Evolutionary conservation across 2,888 invertebrate species (phyloP), one percentile per base, ranked within the genome.

Genomic region (Amphipoea lucens): DNA sequence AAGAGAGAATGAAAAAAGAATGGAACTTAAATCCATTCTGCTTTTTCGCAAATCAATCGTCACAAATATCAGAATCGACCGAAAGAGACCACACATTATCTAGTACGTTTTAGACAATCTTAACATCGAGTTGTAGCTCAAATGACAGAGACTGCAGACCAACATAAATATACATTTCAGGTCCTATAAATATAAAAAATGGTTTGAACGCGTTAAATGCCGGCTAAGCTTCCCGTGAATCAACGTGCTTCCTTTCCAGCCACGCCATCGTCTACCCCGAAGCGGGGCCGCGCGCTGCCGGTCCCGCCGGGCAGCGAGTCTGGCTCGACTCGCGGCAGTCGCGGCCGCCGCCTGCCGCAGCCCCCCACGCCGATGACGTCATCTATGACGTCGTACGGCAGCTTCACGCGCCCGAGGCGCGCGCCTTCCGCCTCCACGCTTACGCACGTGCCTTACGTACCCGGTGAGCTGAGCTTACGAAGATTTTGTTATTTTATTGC

Each of bases 211-310:
- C 36, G 11, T 2, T 40, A n/a, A 40, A 63, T 6, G 57, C 63
- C 60, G 36, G 48, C 57, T 40, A 14, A 63, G 80, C 75, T 76
- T 71, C n/a, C 14, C 40, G 63, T 69, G 7, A 76, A 74, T 79
- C 83, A 80, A 67, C 69, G 84, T 85, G 72, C 74, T 68, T 79
- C 76, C 29, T 72, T 87, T 89, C 4, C 89, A 97, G 97, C 96
- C 73, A 97, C 97, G 84, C 97, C 97, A 74, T 97, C 97, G 51
- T 97, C 97, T 79, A 97, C 97, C 57, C 96, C 96, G 29, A 96
- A 96, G 89, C 94, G 96, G 60, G 95, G 95, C 74, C 94, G 96
- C 62, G 95, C 95, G 80, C 87, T 96, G 73, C 96, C 96, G 3
- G 91, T 95, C 79, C 96, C 96, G 9, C 96, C 96, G 65, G 93